Base-by-base conservation (phyloP, 2,888 invertebrate species). In the Habroteleia sp. region DNA sequence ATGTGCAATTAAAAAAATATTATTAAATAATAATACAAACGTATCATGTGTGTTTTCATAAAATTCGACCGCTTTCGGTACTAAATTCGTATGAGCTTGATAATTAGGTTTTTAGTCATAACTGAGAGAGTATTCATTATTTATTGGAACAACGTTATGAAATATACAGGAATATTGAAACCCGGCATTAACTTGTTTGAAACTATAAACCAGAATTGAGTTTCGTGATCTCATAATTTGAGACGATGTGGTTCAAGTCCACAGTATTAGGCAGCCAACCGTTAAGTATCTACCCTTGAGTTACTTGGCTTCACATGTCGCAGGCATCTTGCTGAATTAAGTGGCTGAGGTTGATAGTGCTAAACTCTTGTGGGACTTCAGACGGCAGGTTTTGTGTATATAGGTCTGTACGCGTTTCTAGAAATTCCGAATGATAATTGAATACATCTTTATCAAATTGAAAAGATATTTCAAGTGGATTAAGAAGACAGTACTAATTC, bases 331-430 rank as follows among this genome's bases (percentile, higher is more conserved):
- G 20, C 29, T 39, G 62, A 74, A 74, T 74, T 68, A 68, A 74
- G 65, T 74, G 68, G 37, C 56, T 31, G 54, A 48, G 60, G 74
- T 68, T 74, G 60, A 74, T 74, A 68, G 68, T 60, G 41, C 29
- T 68, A 52, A 74, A 68, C 62, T 56, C 52, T 74, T 74, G 68
- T 68, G 68, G 37, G 74, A 56, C 29, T 74, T 74, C 74, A 41
- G 27, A 16, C 27, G 52, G 23, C 5, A 17, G 50, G 13, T 29
- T 50, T 54, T 13, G n/a, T n/a, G n/a, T n/a, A n/a, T n/a, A n/a
- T n/a, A n/a, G n/a, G 20, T 54, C 33, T 56, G 29, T 11, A 52
- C 16, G 33, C 10, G 25, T 48, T 41, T 44, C 35, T 31, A 58
- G 33, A 58, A 58, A 65, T 39, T 29, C 10, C 16, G 46, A 7